Evolutionary conservation across 2,797 vertebrate genomes (phyloP).

Genomic region (Lutjanus campechanus): DNA sequence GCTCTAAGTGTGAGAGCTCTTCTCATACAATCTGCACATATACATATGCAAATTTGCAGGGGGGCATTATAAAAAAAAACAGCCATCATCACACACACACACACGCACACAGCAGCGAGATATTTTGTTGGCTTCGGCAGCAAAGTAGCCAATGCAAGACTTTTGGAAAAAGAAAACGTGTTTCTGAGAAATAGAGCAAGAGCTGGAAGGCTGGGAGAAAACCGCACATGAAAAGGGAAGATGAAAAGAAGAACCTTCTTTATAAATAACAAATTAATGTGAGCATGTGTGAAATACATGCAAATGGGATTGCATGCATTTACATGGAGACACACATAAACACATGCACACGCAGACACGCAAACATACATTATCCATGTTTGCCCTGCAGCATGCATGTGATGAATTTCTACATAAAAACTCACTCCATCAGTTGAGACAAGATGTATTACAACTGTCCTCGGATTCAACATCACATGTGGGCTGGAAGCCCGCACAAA

Average conservation of each 20-base stretch:
- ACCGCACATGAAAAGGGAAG: conserved; percentile 45
- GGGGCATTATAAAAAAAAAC: conserved; percentile 82
- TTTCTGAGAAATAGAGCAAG: conserved; percentile 72
- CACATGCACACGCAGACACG: conserved; percentile 56
- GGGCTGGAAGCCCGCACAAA: conserved; percentile 26
- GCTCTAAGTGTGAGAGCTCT: conserved; percentile 82
- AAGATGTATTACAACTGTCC: conserved; percentile 49
- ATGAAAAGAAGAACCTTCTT: conserved; percentile 70
- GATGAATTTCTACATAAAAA: conserved; percentile 67
- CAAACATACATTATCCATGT: conserved; percentile 76
- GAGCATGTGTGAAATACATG: conserved; percentile 82
- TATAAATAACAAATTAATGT: conserved; percentile 79
- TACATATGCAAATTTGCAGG: conserved; percentile 87
- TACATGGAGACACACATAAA: conserved; percentile 64
- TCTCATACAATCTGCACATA: conserved; percentile 86
- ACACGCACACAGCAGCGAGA: conserved; percentile 46
- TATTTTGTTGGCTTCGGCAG: conserved; percentile 67
- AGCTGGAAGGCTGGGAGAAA: conserved; percentile 62
- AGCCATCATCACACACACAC: conserved; percentile 70
- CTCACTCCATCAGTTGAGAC: conserved; percentile 49
- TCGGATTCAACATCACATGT: conserved; percentile 25
- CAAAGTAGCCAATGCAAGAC: conserved; percentile 64
- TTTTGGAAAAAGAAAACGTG: conserved; percentile 64
- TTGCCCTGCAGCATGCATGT: conserved; percentile 72
- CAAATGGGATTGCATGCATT: conserved; percentile 78